Conservation (phyloP, 2,113 vertebrate genomes). For the Sebastes fasciatus region DNA sequence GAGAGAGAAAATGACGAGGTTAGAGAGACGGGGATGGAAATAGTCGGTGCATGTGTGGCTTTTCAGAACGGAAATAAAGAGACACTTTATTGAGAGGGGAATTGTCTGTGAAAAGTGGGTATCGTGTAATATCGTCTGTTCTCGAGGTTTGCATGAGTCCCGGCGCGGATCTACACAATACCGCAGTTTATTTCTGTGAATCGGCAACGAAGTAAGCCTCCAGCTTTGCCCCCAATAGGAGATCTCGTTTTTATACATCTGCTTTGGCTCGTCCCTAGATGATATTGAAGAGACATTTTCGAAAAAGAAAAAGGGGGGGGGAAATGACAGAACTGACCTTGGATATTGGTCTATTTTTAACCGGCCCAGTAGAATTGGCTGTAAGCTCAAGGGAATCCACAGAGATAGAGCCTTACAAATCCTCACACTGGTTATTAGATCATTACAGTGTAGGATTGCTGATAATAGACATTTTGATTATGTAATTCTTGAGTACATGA, state of each 20-base stretch:
- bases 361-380: not conserved
- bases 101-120: constrained; percentile 31
- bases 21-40: constrained; percentile 2
- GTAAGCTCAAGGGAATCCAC: not conserved
- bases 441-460: not conserved
- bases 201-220: constrained; percentile 24
- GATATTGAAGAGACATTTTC: not conserved
- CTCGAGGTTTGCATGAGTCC: constrained; percentile 29
- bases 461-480: not conserved
- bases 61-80: constrained; percentile 41
- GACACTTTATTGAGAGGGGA: constrained; percentile 53
- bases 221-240: not conserved
- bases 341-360: constrained; percentile 9
- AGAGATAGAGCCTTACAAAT: no score
- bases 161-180: constrained; percentile 31
- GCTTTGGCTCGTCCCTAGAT: not conserved
- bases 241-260: constrained; percentile 17
- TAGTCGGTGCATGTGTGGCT: constrained; percentile 22
- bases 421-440: not conserved
- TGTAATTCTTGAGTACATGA: not conserved
- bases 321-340: constrained; percentile 7
- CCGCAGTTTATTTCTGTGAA: constrained; percentile 35
- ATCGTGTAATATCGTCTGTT: constrained; percentile 28
- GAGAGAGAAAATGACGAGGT: not conserved
- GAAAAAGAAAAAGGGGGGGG: not conserved